These are phyloP conservation scores for Pristionchus arcanus DNA, from an alignment of 2,888 invertebrate genomes.

Conservation along the genomic window DNA sequence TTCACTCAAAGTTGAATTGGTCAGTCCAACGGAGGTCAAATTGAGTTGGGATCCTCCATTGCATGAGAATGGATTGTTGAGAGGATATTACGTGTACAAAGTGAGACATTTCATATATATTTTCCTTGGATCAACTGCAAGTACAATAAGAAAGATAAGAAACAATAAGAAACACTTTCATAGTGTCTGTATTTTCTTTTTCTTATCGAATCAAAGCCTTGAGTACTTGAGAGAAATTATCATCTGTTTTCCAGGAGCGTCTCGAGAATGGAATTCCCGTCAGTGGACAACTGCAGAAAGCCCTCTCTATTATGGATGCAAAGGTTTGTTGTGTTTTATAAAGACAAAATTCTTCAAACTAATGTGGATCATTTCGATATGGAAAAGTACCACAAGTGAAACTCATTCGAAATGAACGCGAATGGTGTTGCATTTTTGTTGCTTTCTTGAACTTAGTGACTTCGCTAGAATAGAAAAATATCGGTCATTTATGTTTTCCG, in stretches of 20 bases:
- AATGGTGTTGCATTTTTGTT: neutral
- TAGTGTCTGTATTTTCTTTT: too few relatives aligned
- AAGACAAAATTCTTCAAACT: neutral
- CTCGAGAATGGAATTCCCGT: constrained; percentile 79
- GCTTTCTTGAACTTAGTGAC: neutral
- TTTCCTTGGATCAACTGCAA: neutral
- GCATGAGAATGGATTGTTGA: constrained; percentile 91
- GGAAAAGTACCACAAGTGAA: neutral
- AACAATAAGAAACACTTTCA: neutral
- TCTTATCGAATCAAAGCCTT: too few relatives aligned
- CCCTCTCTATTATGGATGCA: constrained; percentile 66
- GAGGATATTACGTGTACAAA: constrained; percentile 94
- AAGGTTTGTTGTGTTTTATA: constrained; percentile 62
- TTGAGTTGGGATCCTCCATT: constrained; percentile 95
- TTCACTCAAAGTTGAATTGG: constrained; percentile 89
- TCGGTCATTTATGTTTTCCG: neutral
- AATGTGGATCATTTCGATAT: neutral
- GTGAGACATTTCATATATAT: constrained; percentile 55
- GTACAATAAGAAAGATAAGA: neutral
- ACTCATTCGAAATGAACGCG: neutral
- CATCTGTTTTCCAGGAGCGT: constrained; percentile 25
- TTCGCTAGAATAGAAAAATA: neutral
- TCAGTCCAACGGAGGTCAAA: constrained; percentile 95
- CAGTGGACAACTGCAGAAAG: constrained; percentile 64
- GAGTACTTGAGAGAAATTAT: too few relatives aligned